Percentiles rank a stretch among this genome's conserved stretches.
Conservation (phyloP, 2,888 invertebrate genomes). For the Euclidia mi region DNA sequence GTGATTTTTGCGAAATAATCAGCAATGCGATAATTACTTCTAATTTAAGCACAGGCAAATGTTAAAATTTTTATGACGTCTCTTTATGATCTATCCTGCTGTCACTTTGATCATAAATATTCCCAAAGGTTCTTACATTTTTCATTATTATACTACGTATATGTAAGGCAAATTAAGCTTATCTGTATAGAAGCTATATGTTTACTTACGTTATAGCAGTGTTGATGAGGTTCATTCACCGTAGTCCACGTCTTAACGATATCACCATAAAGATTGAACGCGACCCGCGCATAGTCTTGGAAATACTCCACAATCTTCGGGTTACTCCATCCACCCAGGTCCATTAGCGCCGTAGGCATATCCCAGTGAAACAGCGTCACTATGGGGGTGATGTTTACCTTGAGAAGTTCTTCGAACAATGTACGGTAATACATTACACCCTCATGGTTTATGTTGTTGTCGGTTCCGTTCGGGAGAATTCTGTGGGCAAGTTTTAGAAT, state of each 20-base stretch:
- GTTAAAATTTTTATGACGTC: too few species aligned
- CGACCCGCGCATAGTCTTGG: slow-evolving; percentile 88
- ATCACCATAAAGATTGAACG: slow-evolving; percentile 91
- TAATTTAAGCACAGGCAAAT: too few species aligned
- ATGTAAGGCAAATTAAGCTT: too few species aligned
- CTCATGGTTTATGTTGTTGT: slow-evolving; percentile 91
- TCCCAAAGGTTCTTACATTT: too few species aligned
- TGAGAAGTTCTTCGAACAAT: slow-evolving; percentile 92
- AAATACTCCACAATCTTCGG: slow-evolving; percentile 87
- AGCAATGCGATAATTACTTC: too few species aligned
- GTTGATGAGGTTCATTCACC: slow-evolving; percentile 92
- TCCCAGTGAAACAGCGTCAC: slow-evolving; percentile 92
- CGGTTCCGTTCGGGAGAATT: slow-evolving; percentile 92
- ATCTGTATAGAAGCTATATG: too few species aligned
- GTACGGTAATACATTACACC: slow-evolving; percentile 94
- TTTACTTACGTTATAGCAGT: slow-evolving; percentile 82
- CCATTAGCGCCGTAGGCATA: slow-evolving; percentile 86
- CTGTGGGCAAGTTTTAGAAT: slow-evolving; percentile 67
- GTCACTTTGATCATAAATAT: too few species aligned
- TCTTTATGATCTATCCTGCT: too few species aligned
- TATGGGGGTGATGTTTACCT: slow-evolving; percentile 91
- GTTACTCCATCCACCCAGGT: slow-evolving; percentile 87
- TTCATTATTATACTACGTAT: too few species aligned
- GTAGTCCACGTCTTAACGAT: slow-evolving; percentile 93
- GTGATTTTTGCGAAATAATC: too few species aligned